These are phyloP conservation scores for Cydia amplana DNA, from an alignment of 1,140 invertebrate genomes.

Conservation along the genomic window DNA sequence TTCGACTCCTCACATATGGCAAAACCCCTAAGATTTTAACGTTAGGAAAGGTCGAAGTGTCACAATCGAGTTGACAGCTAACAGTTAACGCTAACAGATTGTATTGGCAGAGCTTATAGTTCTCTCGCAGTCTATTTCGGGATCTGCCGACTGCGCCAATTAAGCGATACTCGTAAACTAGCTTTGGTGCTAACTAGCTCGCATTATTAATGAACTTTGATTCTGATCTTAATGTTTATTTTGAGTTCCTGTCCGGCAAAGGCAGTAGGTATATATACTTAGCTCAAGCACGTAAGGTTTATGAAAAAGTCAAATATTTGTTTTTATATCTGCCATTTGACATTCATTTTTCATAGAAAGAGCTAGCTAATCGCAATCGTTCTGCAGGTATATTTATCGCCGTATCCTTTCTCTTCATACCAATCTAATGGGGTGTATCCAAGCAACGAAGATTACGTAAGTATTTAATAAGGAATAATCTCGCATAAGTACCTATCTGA, in stretches of 20 bases:
- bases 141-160: constrained; percentile 10
- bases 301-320: too few species aligned
- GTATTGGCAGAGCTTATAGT: constrained; percentile 5
- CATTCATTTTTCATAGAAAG: too few species aligned
- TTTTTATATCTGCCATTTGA: too few species aligned
- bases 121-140: neutral
- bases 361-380: too few species aligned
- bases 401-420: neutral
- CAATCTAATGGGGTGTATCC: constrained; percentile 8
- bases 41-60: neutral
- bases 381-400: neutral
- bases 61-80: neutral
- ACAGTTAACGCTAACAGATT: constrained; percentile 1
- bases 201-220: neutral
- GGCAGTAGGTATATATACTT: too few species aligned
- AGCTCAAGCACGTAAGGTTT: too few species aligned
- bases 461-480: neutral
- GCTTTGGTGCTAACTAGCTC: neutral
- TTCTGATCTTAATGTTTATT: neutral
- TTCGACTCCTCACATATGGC: too few species aligned
- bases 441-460: constrained; percentile 2
- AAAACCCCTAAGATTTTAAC: neutral
- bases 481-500: neutral
- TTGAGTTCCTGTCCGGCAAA: neutral
- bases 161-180: neutral